Percentiles rank a stretch among this genome's conserved stretches.
Evolutionary conservation across 2,888 invertebrate species (phyloP).

Genomic region (Cryptophagus acutangulus): DNA sequence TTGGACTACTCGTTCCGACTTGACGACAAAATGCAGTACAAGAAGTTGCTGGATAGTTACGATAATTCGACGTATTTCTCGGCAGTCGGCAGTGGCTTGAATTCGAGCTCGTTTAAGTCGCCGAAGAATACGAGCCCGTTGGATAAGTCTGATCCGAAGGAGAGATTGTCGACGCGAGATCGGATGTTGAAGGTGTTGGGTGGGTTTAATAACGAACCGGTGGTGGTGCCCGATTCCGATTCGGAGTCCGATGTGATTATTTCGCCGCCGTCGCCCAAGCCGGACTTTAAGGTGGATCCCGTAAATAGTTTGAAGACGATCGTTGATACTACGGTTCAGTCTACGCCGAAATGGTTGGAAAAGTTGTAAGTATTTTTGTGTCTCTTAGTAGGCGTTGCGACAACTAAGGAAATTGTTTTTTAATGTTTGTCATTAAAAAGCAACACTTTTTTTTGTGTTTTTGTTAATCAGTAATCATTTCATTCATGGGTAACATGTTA

Average conservation of each 20-base stretch:
- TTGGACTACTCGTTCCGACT: slow-evolving; percentile 54
- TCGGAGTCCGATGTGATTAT: slow-evolving; percentile 43
- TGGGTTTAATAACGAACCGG: slow-evolving; percentile 34
- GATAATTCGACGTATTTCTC: slow-evolving; percentile 34
- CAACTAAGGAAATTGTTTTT: too few relatives aligned
- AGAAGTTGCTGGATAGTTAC: slow-evolving; percentile 50
- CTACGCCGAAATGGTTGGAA: slow-evolving; percentile 53
- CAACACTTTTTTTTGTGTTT: too few relatives aligned
- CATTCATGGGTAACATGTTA: too few relatives aligned
- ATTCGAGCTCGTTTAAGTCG: slow-evolving; percentile 19
- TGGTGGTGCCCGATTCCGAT: slow-evolving; percentile 41
- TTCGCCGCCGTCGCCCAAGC: slow-evolving; percentile 44
- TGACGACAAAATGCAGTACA: slow-evolving; percentile 55
- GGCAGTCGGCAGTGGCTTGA: slow-evolving; percentile 30
- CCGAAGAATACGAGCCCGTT: slow-evolving; percentile 11
- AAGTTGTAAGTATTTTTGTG: slow-evolving; percentile 45
- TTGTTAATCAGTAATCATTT: too few relatives aligned
- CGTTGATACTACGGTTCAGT: slow-evolving; percentile 51
- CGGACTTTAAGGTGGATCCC: slow-evolving; percentile 42
- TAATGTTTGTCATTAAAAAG: not conserved
- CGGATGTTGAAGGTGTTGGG: slow-evolving; percentile 38
- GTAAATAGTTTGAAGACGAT: slow-evolving; percentile 57
- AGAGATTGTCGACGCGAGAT: slow-evolving; percentile 37
- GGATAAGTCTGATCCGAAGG: slow-evolving; percentile 9
- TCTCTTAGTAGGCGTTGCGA: too few relatives aligned